Evolutionary conservation across 1,140 invertebrate species (phyloP), one percentile per base, ranked within the genome.

Genomic region (Bombus superbus): DNA sequence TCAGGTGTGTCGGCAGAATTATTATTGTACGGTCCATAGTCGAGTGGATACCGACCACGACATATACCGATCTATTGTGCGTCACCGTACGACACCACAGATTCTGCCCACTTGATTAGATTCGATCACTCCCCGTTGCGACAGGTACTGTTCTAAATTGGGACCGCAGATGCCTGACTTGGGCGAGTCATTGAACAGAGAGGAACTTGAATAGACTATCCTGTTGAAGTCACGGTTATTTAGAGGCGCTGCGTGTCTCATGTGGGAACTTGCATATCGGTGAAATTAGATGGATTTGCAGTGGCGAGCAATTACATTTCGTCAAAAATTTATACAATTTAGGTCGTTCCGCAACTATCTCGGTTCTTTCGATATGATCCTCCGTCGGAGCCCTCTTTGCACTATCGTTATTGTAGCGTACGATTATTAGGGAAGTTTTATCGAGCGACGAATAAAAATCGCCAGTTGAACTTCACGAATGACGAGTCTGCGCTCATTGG

Each of bases 1-100:
- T 92, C 89, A 91, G 90, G 87, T 92, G 91, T 85, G 87, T 74
- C 83, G 62, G 62, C 68, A 90, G 86, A 90, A 90, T 85, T 85
- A 85, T 85, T 81, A 85, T 79, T 40, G 78, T 62, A 74, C 53
- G 32, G 38, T 57, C n/a, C 22, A 62, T 59, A 66, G 84, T 32
- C n/a, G 79, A 82, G 40, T 76, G 73, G 62, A 79, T 84, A 76
- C 57, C 35, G 35, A 68, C 42, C 64, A 79, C 77, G 77, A 83
- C 64, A 28, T 83, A 15, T 44, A 57, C 47, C 40, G 72, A 82
- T 82, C 62, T 59, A 86, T 86, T 86, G 72, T 85, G 53, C 53
- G 42, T 75, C 72, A 74, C 40, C 32, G 47, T 68, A 57, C 72
- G 32, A 66, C 77, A 62, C 57, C 62, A 81, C 79, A 89, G 22